Evolutionary conservation across 2,113 vertebrate species (phyloP), one percentile per base, ranked within the genome.

Genomic region (Lagopus muta): DNA sequence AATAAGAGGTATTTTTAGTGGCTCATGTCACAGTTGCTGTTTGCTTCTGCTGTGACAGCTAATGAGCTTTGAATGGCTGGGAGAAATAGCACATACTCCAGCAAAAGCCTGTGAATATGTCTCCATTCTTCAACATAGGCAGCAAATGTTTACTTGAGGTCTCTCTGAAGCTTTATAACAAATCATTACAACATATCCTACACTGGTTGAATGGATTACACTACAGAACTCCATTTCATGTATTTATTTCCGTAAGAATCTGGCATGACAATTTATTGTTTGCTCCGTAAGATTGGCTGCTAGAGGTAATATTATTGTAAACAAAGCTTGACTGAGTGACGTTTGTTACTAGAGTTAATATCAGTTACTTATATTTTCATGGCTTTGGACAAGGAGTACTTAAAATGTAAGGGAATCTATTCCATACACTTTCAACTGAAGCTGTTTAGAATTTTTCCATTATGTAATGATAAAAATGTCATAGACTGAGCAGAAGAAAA

Each of bases 1-100:
- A 98, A 96, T 93, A 97, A 96, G 96, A 92, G 71, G 62, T 98
- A 97, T 98, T 97, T 98, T 98, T 97, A 98, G 96, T 88, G 71
- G 67, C 90, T 88, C 86, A 75, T 96, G 95, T 96, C 96, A 92
- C 96, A 93, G 94, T 97, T 97, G 97, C 96, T 97, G 77, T 97
- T 97, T 97, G 89, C 92, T 73, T 97, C 94, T 52, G 3, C 96
- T 55, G 64, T 96, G 95, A 96, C 93, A 93, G 77, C 96, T 97
- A 97, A 97, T 95, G 87, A 95, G 79, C 76, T 92, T 88, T 83
- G 77, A 94, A 94, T 93, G 86, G 94, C 69, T 95, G 93, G 93
- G 95, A 96, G 91, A 96, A 97, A 77, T 20, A 55, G 50, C 70
- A 52, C 75, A 83, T 87, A 90, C 92, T 88, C 75, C 80, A 96